Evolutionary conservation across 2,888 invertebrate genomes (phyloP).

Genomic region (Vanessa cardui): DNA sequence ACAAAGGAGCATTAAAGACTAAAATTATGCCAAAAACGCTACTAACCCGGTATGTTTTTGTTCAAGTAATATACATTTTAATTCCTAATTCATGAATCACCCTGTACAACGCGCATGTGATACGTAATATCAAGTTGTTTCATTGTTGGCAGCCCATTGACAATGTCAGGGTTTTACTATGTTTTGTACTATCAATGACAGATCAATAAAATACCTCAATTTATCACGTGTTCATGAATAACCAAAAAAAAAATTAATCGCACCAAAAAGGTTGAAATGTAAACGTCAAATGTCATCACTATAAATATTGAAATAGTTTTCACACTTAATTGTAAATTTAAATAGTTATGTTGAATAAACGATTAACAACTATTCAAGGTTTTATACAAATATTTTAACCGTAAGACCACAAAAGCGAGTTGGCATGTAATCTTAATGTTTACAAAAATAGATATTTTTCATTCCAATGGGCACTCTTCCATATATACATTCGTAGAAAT

Average conservation of each 20-base stretch:
- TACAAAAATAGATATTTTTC: conserved; percentile 2
- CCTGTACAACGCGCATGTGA: neutral
- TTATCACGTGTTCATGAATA: no score
- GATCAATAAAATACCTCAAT: no score
- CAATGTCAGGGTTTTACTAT: neutral
- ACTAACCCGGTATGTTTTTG: no score
- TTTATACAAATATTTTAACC: neutral
- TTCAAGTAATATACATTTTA: no score
- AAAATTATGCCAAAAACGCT: no score
- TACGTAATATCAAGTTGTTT: neutral
- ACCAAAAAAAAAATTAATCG: no score
- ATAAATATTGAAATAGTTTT: no score
- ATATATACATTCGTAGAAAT: conserved; percentile 8
- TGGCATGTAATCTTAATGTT: neutral
- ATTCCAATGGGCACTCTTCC: conserved; percentile 1
- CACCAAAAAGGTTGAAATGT: no score
- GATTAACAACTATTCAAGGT: neutral
- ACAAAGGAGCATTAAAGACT: no score
- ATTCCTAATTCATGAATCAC: neutral
- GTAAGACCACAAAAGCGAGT: conserved; percentile 5
- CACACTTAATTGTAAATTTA: no score
- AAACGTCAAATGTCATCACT: no score
- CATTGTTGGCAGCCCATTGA: neutral
- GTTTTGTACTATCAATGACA: neutral
- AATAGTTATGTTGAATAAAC: no score